These are phyloP conservation scores for Baccha elongata DNA, from an alignment of 2,888 invertebrate species.

Conservation along the genomic window DNA sequence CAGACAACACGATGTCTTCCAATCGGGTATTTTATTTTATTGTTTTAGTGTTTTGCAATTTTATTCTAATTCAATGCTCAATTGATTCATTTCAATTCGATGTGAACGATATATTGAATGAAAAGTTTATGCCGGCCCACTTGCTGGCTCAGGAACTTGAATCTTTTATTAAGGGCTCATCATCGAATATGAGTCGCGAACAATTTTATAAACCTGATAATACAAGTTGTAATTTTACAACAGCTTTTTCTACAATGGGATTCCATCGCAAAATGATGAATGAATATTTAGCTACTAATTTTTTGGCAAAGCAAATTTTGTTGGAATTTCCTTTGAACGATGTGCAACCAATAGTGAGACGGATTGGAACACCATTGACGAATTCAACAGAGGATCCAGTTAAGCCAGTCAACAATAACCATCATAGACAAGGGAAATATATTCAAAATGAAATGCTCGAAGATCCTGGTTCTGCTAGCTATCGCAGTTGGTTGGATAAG, in stretches of 20 bases:
- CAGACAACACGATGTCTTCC: slow-evolving; percentile 43
- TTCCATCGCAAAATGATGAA: slow-evolving; percentile 91
- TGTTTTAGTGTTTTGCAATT: background rate
- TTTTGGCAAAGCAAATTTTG: slow-evolving; percentile 88
- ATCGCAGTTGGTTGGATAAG: slow-evolving; percentile 90
- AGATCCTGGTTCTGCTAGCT: slow-evolving; percentile 88
- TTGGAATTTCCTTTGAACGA: slow-evolving; percentile 84
- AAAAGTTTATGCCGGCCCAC: slow-evolving; percentile 88
- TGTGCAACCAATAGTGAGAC: slow-evolving; percentile 57
- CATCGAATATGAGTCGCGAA: slow-evolving; percentile 72
- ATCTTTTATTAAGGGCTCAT: slow-evolving; percentile 68
- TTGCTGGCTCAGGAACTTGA: slow-evolving; percentile 83
- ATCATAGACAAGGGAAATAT: slow-evolving; percentile 77
- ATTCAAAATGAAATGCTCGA: slow-evolving; percentile 84
- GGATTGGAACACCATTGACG: slow-evolving; percentile 62
- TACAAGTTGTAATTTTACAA: slow-evolving; percentile 83
- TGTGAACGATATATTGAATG: slow-evolving; percentile 87
- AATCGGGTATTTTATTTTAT: background rate
- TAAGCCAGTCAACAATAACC: background rate
- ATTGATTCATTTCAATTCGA: slow-evolving; percentile 80
- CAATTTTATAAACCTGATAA: slow-evolving; percentile 58
- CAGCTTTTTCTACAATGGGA: slow-evolving; percentile 86
- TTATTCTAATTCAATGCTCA: background rate
- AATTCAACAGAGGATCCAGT: slow-evolving; percentile 9
- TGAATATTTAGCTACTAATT: slow-evolving; percentile 89